Evolutionary conservation across 2,113 vertebrate species (phyloP).

Genomic region (Protobothrops mucrosquamatus): DNA sequence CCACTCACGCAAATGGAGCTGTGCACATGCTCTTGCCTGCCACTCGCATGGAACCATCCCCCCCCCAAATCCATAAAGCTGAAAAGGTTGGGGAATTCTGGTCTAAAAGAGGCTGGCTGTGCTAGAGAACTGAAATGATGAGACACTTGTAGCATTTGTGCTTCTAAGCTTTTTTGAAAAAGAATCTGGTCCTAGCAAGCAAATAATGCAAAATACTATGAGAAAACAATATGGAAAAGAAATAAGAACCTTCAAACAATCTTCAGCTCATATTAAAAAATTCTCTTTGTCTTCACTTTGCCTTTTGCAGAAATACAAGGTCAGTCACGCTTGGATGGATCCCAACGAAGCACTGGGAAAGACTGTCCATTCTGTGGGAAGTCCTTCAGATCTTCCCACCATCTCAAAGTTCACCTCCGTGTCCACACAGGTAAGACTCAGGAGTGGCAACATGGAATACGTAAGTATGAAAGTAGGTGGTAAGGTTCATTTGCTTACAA

Average conservation of each 20-base stretch:
- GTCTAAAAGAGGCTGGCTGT: neutral
- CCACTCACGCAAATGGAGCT: too few species aligned
- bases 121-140: neutral
- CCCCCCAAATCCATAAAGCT: too few species aligned
- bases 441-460: too few species aligned
- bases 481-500: neutral
- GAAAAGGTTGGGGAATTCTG: too few species aligned
- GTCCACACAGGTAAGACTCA: constrained; percentile 85
- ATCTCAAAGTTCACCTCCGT: constrained; percentile 91
- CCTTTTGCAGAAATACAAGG: constrained; percentile 77
- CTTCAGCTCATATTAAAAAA: neutral
- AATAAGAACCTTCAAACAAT: neutral
- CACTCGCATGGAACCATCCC: too few species aligned
- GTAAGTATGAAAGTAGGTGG: neutral
- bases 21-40: too few species aligned
- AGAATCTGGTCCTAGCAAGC: too few species aligned
- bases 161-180: neutral
- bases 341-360: constrained; percentile 82
- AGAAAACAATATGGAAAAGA: neutral
- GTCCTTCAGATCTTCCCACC: constrained; percentile 90
- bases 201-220: neutral
- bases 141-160: neutral
- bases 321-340: constrained; percentile 75
- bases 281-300: neutral
- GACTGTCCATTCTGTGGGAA: constrained; percentile 93